Evolutionary conservation across 2,888 invertebrate genomes (phyloP), one percentile per base, ranked within the genome.

Genomic region (Cheilosia urbana): DNA sequence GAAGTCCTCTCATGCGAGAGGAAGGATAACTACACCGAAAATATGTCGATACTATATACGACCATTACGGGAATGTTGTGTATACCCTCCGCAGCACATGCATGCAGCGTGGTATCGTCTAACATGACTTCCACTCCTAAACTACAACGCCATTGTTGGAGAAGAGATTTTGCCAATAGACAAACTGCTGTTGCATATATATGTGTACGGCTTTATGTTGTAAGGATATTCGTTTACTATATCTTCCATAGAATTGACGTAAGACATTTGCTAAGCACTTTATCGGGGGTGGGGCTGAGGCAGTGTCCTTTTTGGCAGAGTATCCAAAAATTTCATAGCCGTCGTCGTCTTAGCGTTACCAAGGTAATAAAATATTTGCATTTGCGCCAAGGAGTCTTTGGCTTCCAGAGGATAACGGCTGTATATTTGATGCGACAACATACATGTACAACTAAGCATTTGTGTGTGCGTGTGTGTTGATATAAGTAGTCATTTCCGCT

Each of bases 341-440:
- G 45, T 58, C 51, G 34, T 72, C 42, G 45, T 77, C 68, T 71
- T 65, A 42, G 42, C 30, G 53, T 60, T 45, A 62, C 66, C 47
- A 40, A 68, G 58, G 72, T 72, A 72, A 57, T 75, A 75, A 75
- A 68, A 63, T 81, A 69, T 62, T 63, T 81, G 68, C 62, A 75
- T 66, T 81, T 79, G 72, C 13, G 42, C 63, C 57, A 57, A 42
- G 57, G 40, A 80, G 42, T 53, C 58, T 40, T 51, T 34, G 65
- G 71, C 65, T 58, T 53, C 21, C n/a, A 19, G 7, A 30, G 51
- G 72, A 66, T 66, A 53, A 68, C 57, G 24, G 30, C 65, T 40
- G 62, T 63, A 19, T 69, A 19, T 69, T 55, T 42, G 40, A 69
- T 78, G 71, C 63, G 37, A 42, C 53, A 68, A 69, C 62, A 62